phyloP scores from a whole-genome alignment of 2,797 vertebrate species.

The Petrocephalus schoutedeni region DNA sequence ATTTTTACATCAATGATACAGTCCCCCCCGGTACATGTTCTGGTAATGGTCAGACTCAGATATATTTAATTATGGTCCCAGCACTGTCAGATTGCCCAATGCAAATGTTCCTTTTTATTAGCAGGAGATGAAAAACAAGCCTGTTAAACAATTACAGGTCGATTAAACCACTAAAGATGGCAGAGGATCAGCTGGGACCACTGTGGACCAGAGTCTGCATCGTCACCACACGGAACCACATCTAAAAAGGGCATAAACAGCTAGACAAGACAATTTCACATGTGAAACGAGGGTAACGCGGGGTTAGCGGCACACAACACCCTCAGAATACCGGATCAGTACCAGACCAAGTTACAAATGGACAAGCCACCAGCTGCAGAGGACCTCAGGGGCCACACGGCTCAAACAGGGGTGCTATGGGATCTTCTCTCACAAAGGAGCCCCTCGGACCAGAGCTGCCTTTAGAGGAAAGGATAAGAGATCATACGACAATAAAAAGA shows the following conservation, averaged over 20 bases:
- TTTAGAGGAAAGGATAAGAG: not conserved
- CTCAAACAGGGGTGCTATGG: not conserved
- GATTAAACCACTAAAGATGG: not conserved
- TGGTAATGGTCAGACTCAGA: not conserved
- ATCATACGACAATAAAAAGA: not conserved
- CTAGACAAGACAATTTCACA: not conserved
- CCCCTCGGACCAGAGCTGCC: not conserved
- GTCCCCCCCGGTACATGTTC: not conserved
- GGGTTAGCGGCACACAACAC: not conserved
- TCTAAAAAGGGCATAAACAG: not conserved
- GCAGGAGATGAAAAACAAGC: not conserved
- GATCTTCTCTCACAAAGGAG: not conserved
- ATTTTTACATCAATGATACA: not conserved
- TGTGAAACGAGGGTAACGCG: not conserved
- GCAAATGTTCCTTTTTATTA: not conserved
- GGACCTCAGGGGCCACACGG: not conserved
- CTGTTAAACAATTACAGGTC: not conserved
- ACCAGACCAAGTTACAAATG: not conserved
- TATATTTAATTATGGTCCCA: not conserved
- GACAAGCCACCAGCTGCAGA: not conserved
- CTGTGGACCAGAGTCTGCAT: not conserved
- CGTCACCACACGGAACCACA: not conserved
- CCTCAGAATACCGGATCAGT: not conserved
- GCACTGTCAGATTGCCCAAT: not conserved
- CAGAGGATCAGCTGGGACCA: not conserved